Conservation (phyloP, 2,888 invertebrate species). For the Halictus quadricinctus region DNA sequence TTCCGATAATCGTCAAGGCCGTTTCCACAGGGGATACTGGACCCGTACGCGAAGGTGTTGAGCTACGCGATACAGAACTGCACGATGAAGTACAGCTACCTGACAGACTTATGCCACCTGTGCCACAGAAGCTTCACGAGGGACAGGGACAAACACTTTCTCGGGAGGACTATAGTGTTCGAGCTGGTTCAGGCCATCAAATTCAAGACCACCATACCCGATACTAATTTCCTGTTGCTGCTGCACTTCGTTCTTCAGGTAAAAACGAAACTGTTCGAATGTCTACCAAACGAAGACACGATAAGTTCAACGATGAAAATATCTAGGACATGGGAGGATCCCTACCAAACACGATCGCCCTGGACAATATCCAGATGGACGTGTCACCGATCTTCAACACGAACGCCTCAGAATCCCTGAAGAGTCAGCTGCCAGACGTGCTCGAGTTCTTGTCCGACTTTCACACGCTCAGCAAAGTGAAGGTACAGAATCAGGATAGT, state of each 20-base stretch:
- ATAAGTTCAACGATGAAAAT: conserved; percentile 16
- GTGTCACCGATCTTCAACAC: conserved; percentile 86
- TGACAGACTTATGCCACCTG: conserved; percentile 94
- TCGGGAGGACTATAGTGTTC: conserved; percentile 95
- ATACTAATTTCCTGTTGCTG: conserved; percentile 95
- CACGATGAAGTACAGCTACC: conserved; percentile 89
- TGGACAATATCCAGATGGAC: conserved; percentile 84
- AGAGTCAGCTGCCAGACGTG: conserved; percentile 95
- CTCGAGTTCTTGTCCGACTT: conserved; percentile 98
- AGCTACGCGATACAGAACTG: conserved; percentile 96
- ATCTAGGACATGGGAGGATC: conserved; percentile 92
- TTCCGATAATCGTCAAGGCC: not conserved
- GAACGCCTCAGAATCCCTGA: conserved; percentile 96
- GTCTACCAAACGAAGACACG: no score
- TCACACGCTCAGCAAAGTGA: conserved; percentile 97
- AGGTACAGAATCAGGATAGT: conserved; percentile 85
- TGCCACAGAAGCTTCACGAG: conserved; percentile 94
- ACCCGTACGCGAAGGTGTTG: conserved; percentile 97
- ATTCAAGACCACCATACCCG: conserved; percentile 97
- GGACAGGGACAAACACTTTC: conserved; percentile 96
- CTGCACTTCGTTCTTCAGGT: conserved; percentile 94
- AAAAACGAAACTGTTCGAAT: conserved; percentile 22
- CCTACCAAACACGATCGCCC: conserved; percentile 89
- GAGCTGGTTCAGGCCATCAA: conserved; percentile 97
- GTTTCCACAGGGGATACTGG: conserved; percentile 89